Evolutionary conservation across 2,797 vertebrate genomes (phyloP).

Genomic region (Lepidocolaptes lacrymiger): DNA sequence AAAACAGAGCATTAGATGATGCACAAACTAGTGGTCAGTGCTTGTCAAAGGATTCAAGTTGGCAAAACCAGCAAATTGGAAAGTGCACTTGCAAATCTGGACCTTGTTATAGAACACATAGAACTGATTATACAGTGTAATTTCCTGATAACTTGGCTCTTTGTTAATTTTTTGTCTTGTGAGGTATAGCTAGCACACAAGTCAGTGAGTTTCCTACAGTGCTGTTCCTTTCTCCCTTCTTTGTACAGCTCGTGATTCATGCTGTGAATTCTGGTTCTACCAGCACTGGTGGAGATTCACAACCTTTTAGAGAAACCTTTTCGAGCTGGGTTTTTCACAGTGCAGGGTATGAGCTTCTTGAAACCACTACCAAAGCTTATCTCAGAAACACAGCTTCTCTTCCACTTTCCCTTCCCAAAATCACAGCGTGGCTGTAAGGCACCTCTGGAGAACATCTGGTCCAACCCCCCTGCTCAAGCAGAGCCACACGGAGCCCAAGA

Average conservation of each 20-base stretch:
- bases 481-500: neutral
- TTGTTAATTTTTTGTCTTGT: neutral
- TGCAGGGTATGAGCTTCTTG: neutral
- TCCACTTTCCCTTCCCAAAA: neutral
- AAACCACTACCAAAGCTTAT: neutral
- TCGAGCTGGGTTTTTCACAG: neutral
- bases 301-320: neutral
- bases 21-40: neutral
- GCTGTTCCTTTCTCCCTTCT: too few species aligned
- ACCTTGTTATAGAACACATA: neutral
- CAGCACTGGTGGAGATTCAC: neutral
- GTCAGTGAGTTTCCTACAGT: neutral
- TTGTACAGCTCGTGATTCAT: neutral
- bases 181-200: neutral
- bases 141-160: slow-evolving; percentile 1
- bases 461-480: neutral
- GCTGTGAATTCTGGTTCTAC: neutral
- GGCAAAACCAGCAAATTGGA: neutral
- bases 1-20: neutral
- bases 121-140: neutral
- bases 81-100: slow-evolving; percentile 13
- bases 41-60: neutral
- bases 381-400: neutral
- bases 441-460: neutral
- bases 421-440: neutral